phyloP scores from a whole-genome alignment of 2,888 invertebrate species.

The Cloeon dipterum region DNA sequence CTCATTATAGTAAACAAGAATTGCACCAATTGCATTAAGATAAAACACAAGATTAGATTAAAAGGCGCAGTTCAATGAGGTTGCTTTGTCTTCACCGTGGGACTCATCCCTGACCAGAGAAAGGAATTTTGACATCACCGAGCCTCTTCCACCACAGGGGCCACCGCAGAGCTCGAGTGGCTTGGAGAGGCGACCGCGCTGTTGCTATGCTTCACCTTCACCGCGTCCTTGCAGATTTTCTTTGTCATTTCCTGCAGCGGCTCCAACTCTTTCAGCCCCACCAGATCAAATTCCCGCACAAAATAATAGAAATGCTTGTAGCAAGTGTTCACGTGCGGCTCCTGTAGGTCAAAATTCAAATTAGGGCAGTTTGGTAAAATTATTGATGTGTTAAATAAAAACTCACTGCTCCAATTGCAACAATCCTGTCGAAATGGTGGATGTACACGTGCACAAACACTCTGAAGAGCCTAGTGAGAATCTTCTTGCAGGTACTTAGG shows the following conservation, averaged over 20 bases:
- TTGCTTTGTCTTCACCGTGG: too few relatives aligned
- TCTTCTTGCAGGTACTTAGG: conserved; percentile 55
- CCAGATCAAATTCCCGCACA: conserved; percentile 63
- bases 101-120: too few relatives aligned
- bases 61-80: too few relatives aligned
- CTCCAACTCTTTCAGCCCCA: conserved; percentile 63
- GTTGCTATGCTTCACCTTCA: too few relatives aligned
- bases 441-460: conserved; percentile 89
- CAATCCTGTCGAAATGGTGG: conserved; percentile 77
- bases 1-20: too few relatives aligned
- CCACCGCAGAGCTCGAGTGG: too few relatives aligned
- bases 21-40: too few relatives aligned
- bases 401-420: conserved; percentile 67
- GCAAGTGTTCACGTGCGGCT: conserved; percentile 82
- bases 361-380: not conserved
- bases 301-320: conserved; percentile 91
- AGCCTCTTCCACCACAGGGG: too few relatives aligned
- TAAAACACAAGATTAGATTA: too few relatives aligned
- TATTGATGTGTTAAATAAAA: too few relatives aligned
- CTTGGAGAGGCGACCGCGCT: too few relatives aligned
- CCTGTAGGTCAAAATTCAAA: conserved; percentile 24
- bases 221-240: conserved; percentile 28
- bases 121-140: too few relatives aligned
- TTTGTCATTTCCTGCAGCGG: conserved; percentile 57
- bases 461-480: conserved; percentile 63